Evolutionary conservation across 2,888 invertebrate species (phyloP), one percentile per base, ranked within the genome.

Genomic region (Philopedon plagiatum): DNA sequence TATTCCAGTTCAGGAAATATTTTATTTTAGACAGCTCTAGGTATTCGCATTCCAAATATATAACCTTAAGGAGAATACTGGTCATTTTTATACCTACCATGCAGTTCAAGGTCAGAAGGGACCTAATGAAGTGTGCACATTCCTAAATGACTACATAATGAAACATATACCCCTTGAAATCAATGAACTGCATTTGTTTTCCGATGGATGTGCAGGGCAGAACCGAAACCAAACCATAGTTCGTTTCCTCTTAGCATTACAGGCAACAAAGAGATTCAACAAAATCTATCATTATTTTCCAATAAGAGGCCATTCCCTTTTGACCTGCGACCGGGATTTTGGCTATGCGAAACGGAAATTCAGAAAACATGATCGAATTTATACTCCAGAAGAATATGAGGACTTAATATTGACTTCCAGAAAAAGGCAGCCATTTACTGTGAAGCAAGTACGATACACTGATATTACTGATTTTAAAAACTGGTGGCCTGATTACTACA

Each of bases 1-100:
- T 15, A 75, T 80, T 44, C 80, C 81, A 23, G 80, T 81, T 1
- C 80, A 81, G 69, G 78, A 80, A 49, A 71, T 77, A 29, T 80
- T 82, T 71, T 81, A 82, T 61, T 49, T 62, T 11, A 60, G 71
- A 21, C 67, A 71, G 60, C 71, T 74, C n/a, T 67, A 62, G 70
- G 63, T 71, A 44, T 37, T 51, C 32, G 41, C 29, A 54, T 67
- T 72, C 49, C 34, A 23, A 9, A 13, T 71, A 41, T 44, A 69
- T 13, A 49, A 68, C 21, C 15, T 68, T 19, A 61, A 70, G 44
- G 44, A 57, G 15, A 70, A 69, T 60, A 32, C 44, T 46, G 61
- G 58, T 23, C 69, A 73, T 51, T 32, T 68, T 26, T 68, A 54
- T 67, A 74, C 67, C 9, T 76, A 78, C 49, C 76, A 78, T 74